Percentiles rank a stretch among this genome's conserved stretches.
Evolutionary conservation across 2,888 invertebrate species (phyloP).

Genomic region (Panorpa germanica): DNA sequence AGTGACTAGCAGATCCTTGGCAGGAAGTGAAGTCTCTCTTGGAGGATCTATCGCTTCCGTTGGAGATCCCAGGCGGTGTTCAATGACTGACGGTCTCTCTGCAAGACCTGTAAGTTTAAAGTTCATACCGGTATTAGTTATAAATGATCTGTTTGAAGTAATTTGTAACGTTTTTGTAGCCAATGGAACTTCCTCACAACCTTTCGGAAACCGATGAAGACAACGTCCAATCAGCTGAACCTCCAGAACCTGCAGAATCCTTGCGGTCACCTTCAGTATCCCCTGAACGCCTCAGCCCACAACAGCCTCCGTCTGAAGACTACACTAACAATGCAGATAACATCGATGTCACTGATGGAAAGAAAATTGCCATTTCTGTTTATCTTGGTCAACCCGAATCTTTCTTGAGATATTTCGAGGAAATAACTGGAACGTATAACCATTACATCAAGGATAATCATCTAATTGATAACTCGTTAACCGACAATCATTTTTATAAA

Average conservation of each 20-base stretch:
- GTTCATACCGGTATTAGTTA: not conserved
- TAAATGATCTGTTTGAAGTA: not conserved
- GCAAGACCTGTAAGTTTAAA: slow-evolving; percentile 16
- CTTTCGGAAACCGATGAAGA: slow-evolving; percentile 23
- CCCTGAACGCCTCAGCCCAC: slow-evolving; percentile 23
- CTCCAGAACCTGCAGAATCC: slow-evolving; percentile 24
- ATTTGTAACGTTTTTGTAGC: slow-evolving; percentile 10
- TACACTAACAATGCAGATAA: slow-evolving; percentile 31
- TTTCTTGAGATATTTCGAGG: slow-evolving; percentile 48
- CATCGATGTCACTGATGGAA: slow-evolving; percentile 60
- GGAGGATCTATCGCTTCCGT: slow-evolving; percentile 26
- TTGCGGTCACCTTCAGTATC: slow-evolving; percentile 22
- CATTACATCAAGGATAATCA: slow-evolving; percentile 28
- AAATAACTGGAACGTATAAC: slow-evolving; percentile 42
- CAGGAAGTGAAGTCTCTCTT: slow-evolving; percentile 39
- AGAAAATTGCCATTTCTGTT: slow-evolving; percentile 73
- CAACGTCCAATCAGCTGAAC: slow-evolving; percentile 21
- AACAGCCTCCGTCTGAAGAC: slow-evolving; percentile 22
- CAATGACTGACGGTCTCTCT: slow-evolving; percentile 31
- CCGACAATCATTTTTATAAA: slow-evolving; percentile 30
- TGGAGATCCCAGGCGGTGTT: slow-evolving; percentile 36
- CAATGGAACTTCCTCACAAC: slow-evolving; percentile 24
- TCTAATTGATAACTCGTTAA: slow-evolving; percentile 34
- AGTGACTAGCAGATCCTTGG: slow-evolving; percentile 46
- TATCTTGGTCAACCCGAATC: slow-evolving; percentile 70